Evolutionary conservation across 2,888 invertebrate genomes (phyloP), one percentile per base, ranked within the genome.

Genomic region (Schizotus pectinicornis): DNA sequence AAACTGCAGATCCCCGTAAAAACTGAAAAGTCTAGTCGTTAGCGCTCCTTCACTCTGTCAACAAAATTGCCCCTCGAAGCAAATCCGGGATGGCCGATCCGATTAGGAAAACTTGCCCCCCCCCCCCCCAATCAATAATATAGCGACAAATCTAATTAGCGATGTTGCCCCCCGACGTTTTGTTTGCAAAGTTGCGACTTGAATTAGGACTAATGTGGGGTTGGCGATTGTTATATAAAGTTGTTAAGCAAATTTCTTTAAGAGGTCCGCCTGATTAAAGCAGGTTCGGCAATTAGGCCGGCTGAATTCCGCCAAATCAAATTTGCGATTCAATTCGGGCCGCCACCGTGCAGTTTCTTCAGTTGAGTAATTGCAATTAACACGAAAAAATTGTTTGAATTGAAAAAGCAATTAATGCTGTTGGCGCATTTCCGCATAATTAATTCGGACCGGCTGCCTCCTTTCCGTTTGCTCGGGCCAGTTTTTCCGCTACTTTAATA

Each of bases 11-110:
- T 46, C 32, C 47, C 32, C 13, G 37, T 38, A 60, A 61, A 64
- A 62, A 62, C 53, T 63, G 59, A 56, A 60, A 47, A 57, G 57
- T 53, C 52, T 45, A 39, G 45, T 62, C 66, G 64, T 66, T 66
- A 66, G 61, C 53, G 63, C 59, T 59, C 54, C 56, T 63, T 57
- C 53, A 58, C 56, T 52, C 61, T 64, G 56, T 63, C 65, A 65
- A 63, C 59, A 63, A 52, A 62, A 56, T 39, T 22, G 22, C 3
- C 22, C 5, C 22, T 22, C 22, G 22, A 22, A 22, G 22, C 22
- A 22, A 22, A 22, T 22, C 22, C 22, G 22, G 2, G 22, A 22
- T 22, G 22, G 22, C 2, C 22, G 22, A 22, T 22, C 5, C 22
- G 22, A 22, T 22, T 22, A 22, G 57, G 57, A 61, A 61, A 60